Percentiles rank a stretch among this genome's conserved stretches.
phyloP scores from a whole-genome alignment of 2,888 invertebrate species.

The Caenorhabditis doughertyi region DNA sequence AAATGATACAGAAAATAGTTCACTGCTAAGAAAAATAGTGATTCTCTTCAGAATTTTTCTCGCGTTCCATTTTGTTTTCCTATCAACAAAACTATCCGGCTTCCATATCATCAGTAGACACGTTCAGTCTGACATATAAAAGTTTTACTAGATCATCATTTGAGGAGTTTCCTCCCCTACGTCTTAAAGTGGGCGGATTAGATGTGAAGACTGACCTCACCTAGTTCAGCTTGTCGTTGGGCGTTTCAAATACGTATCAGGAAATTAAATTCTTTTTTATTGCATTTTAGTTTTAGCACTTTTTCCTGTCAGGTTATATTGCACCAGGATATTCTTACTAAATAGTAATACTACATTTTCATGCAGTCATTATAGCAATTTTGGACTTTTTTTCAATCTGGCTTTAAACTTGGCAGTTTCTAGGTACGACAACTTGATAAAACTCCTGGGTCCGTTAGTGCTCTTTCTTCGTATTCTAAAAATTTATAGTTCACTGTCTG shows the following conservation, averaged over 20 bases:
- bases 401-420: too few species aligned
- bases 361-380: too few species aligned
- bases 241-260: constrained; percentile 21
- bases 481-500: too few species aligned
- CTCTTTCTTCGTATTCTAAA: background rate
- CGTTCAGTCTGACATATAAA: constrained; percentile 1
- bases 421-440: too few species aligned
- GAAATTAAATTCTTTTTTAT: constrained; percentile 24
- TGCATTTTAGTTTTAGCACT: constrained; percentile 6
- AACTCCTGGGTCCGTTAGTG: too few species aligned
- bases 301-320: background rate
- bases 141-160: background rate
- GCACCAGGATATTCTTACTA: background rate
- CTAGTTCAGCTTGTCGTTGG: background rate
- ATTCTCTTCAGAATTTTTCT: background rate
- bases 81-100: background rate
- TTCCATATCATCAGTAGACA: background rate
- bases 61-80: background rate
- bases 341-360: background rate
- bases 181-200: constrained; percentile 38
- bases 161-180: constrained; percentile 12
- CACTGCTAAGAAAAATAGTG: background rate
- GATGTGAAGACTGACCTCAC: constrained; percentile 17
- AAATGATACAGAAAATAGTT: background rate
- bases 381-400: too few species aligned